phyloP scores from a whole-genome alignment of 2,797 vertebrate species.

The Tarsius wallacei region DNA sequence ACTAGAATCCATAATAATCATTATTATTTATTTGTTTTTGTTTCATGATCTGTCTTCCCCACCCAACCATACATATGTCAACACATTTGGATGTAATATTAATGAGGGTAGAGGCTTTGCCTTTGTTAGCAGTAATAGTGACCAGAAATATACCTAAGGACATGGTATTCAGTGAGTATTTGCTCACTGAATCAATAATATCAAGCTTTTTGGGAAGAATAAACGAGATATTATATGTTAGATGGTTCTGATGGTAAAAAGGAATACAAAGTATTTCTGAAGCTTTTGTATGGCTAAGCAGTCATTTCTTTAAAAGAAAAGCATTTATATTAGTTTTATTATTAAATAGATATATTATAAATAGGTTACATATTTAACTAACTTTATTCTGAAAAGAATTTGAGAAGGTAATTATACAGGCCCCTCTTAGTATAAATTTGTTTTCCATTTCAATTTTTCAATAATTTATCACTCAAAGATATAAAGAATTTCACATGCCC shows the following conservation, averaged over 20 bases:
- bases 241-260: background rate
- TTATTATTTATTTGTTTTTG: background rate
- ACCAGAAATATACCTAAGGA: background rate
- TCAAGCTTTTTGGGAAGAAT: slow-evolving; percentile 43
- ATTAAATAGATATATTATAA: slow-evolving; percentile 47
- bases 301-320: slow-evolving; percentile 47
- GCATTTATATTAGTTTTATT: slow-evolving; percentile 2
- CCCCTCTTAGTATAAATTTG: background rate
- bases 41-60: background rate
- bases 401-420: slow-evolving; percentile 29
- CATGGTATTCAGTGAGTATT: background rate
- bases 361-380: background rate
- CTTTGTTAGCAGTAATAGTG: background rate
- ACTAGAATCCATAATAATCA: background rate
- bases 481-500: slow-evolving; percentile 1
- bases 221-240: background rate
- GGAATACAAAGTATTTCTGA: background rate
- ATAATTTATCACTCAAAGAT: slow-evolving; percentile 41
- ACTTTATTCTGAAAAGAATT: slow-evolving; percentile 51
- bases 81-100: background rate
- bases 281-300: background rate
- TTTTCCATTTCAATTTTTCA: slow-evolving; percentile 54
- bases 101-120: background rate
- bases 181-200: background rate
- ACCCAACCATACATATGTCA: background rate